These are phyloP conservation scores for Turritopsis rubra DNA, from an alignment of 30 jellyfish, hydroid and myxozoan species.

Conservation along the genomic window DNA sequence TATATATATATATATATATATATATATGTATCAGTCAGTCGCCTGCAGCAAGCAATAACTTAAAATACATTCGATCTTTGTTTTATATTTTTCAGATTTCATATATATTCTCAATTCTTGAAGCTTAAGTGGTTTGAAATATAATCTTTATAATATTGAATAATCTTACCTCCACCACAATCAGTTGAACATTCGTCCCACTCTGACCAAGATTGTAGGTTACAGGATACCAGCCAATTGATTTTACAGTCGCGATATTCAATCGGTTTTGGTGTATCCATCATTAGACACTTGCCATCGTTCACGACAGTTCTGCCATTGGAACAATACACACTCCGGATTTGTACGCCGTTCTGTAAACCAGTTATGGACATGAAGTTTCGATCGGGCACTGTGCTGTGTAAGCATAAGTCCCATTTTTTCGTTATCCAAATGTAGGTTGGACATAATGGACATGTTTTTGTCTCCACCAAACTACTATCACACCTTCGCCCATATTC, in stretches of 20 bases:
- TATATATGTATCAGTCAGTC: too few relatives aligned
- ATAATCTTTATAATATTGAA: not conserved
- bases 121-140: not conserved
- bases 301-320: not conserved
- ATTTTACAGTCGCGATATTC: slow-evolving; percentile 15
- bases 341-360: slow-evolving; percentile 1
- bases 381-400: not conserved
- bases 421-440: not conserved
- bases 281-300: slow-evolving; percentile 9
- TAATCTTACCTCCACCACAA: slow-evolving; percentile 19
- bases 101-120: not conserved
- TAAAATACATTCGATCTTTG: too few relatives aligned
- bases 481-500: not conserved
- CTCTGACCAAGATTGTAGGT: slow-evolving; percentile 14
- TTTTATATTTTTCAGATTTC: too few relatives aligned
- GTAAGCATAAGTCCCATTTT: slow-evolving; percentile 22
- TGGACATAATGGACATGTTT: slow-evolving; percentile 6
- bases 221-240: slow-evolving; percentile 14
- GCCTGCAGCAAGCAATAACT: not conserved
- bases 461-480: not conserved
- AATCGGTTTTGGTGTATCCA: slow-evolving; percentile 4
- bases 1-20: too few relatives aligned
- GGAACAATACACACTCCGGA: slow-evolving; percentile 11
- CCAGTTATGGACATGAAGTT: not conserved
- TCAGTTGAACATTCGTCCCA: slow-evolving; percentile 2